phyloP scores from a whole-genome alignment of 2,888 invertebrate genomes.

The Saturnia pavonia region DNA sequence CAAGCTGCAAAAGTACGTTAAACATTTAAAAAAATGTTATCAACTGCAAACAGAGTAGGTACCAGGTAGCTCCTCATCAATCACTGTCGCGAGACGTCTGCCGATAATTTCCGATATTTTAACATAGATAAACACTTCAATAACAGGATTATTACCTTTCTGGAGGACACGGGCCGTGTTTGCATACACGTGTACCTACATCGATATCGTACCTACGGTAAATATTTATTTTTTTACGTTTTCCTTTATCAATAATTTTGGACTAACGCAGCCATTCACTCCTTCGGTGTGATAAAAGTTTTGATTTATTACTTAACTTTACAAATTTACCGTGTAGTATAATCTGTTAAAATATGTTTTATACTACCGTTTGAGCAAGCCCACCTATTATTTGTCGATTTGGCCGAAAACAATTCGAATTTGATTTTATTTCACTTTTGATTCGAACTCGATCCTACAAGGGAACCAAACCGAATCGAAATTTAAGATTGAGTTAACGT shows the following conservation, averaged over 20 bases:
- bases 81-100: constrained; percentile 16
- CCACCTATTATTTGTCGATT: not conserved
- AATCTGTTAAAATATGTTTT: not conserved
- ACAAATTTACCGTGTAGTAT: not conserved
- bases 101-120: constrained; percentile 7
- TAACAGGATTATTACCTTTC: constrained; percentile 18
- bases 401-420: too few species aligned
- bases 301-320: constrained; percentile 4
- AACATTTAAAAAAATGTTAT: constrained; percentile 1
- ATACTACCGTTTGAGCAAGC: not conserved
- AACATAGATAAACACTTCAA: constrained; percentile 20
- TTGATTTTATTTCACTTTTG: too few species aligned
- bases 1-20: constrained; percentile 13
- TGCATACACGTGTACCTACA: constrained; percentile 19
- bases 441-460: too few species aligned
- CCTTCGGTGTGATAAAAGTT: not conserved
- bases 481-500: too few species aligned
- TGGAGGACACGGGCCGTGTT: constrained; percentile 17
- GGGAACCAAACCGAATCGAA: too few species aligned
- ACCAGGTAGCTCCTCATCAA: constrained; percentile 7
- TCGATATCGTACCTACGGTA: not conserved
- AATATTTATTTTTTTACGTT: constrained; percentile 7
- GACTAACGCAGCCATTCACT: not conserved
- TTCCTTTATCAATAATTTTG: not conserved
- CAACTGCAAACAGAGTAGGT: not conserved